Percentiles rank a stretch among this genome's conserved stretches.
Evolutionary conservation across 2,888 invertebrate species (phyloP).

Genomic region (Hartigia nigra): DNA sequence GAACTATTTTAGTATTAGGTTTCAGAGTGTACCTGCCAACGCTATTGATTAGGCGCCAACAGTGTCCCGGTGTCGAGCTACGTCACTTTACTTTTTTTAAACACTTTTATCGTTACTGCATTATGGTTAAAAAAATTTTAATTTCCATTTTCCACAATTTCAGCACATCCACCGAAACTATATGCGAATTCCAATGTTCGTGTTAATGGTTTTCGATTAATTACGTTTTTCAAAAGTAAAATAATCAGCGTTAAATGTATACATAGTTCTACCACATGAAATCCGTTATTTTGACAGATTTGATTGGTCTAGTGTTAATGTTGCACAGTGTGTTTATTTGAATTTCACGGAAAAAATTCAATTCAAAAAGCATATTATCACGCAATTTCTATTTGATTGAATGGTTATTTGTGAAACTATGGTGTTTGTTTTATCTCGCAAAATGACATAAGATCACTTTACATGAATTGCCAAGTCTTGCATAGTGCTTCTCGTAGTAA

Average conservation of each 20-base stretch:
- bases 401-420: background rate
- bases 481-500: conserved; percentile 15
- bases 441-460: background rate
- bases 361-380: background rate
- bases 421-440: background rate
- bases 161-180: background rate
- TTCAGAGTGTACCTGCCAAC: background rate
- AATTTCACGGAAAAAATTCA: background rate
- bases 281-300: too few species aligned
- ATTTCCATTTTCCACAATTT: background rate
- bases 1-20: background rate
- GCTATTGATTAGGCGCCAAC: background rate
- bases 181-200: background rate
- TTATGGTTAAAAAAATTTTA: background rate
- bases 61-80: background rate
- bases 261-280: too few species aligned
- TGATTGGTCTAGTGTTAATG: too few species aligned
- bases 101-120: background rate
- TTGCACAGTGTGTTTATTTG: background rate
- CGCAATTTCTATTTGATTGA: background rate
- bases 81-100: background rate
- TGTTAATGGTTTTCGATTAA: background rate
- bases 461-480: conserved; percentile 18
- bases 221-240: background rate
- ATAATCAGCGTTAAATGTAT: too few species aligned